Base-by-base conservation (phyloP, 1,140 invertebrate genomes). In the Calycopis cecrops region DNA sequence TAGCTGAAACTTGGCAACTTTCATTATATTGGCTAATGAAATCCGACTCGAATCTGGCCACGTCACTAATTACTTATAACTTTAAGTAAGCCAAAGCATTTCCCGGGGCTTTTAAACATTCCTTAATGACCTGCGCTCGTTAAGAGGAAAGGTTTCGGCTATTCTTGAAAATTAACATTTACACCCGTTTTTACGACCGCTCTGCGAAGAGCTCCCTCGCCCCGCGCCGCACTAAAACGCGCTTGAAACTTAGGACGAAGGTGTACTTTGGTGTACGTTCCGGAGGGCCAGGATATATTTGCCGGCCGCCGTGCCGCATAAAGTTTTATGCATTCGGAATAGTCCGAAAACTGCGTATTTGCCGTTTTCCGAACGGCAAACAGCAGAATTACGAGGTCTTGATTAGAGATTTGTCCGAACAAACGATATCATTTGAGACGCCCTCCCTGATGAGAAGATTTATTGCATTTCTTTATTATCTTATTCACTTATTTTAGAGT, bases 111-210 rank as follows among this genome's bases (percentile, higher is more conserved):
- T 62, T 76, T 77, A 76, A 79, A 67, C 72, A 76, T 63, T 73
- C 66, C 68, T 75, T 81, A 79, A 81, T 75, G 69, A 76, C 74
- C 61, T 55, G 21, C 55, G 67, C 73, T 81, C 78, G 76, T 81
- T 81, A 72, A 63, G 65, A 63, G 65, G 71, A 76, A 71, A 76
- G 77, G 75, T 77, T 81, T 79, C 59, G 71, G 65, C 75, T 81
- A 76, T 77, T 79, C 73, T 73, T 71, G 58, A 58, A 67, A 75
- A 81, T 81, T 81, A 81, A 78, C 77, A 75, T 73, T 72, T 73
- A 71, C 68, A 68, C 60, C 67, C 58, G 44, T 55, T 47, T 57
- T 17, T 48, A 40, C 44, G 38, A 49, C 70, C 65, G 69, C 1
- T 12, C 0, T 56, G 60, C 44, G n/a, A 11, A 59, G 62, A 69